A percentile compares a stretch with the other conserved stretches of the same genome.
Conservation (phyloP, 1,140 invertebrate genomes). For the Bactericera cockerelli region DNA sequence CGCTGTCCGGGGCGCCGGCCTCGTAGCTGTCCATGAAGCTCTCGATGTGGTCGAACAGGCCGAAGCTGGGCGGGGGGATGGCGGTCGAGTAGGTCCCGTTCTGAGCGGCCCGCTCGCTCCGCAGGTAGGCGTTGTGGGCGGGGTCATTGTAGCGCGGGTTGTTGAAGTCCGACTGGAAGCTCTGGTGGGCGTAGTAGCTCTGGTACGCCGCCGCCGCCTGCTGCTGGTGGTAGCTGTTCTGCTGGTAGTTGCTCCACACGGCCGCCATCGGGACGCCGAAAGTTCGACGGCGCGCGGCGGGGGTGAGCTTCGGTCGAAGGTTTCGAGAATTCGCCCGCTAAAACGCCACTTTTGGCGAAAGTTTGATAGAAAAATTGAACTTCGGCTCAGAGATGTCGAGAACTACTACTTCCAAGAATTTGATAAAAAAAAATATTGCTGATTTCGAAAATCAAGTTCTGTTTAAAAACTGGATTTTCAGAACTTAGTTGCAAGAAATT, state of each 20-base stretch:
- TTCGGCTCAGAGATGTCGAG: too few species aligned
- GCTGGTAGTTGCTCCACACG: background rate
- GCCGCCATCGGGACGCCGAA: constrained; percentile 1
- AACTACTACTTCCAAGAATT: too few species aligned
- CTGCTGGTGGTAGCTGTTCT: background rate
- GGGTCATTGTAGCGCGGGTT: background rate
- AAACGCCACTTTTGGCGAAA: too few species aligned
- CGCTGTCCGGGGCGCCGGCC: too few species aligned
- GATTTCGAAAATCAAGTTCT: too few species aligned
- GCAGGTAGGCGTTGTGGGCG: background rate
- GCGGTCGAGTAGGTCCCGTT: background rate
- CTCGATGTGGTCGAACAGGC: background rate
- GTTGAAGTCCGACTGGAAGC: background rate
- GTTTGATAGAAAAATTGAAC: too few species aligned
- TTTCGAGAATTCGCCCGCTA: too few species aligned
- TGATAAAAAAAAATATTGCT: too few species aligned
- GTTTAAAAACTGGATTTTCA: too few species aligned
- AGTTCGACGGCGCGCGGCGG: too few species aligned
- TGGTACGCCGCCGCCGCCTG: background rate
- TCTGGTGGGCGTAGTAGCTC: background rate
- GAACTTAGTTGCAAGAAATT: too few species aligned
- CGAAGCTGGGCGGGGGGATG: background rate
- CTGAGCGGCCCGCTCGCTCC: background rate
- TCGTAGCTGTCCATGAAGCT: background rate
- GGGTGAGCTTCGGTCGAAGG: too few species aligned